Percentiles rank a stretch among this genome's conserved stretches.
Evolutionary conservation across 2,113 vertebrate genomes (phyloP).

Genomic region (Cyanocitta stelleri): DNA sequence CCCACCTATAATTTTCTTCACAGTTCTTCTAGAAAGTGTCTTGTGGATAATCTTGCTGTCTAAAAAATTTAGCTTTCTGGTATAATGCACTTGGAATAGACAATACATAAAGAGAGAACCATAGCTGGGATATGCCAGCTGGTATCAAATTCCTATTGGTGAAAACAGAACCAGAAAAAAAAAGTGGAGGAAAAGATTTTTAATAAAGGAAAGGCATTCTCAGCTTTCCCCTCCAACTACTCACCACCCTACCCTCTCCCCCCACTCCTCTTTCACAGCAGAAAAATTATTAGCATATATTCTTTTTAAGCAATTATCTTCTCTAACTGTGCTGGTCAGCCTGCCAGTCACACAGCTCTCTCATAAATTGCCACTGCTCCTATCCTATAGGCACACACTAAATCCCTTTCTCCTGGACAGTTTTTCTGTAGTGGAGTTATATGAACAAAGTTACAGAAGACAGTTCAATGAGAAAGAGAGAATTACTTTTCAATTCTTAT

Average conservation of each 20-base stretch:
- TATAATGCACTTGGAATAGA: neutral
- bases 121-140: neutral
- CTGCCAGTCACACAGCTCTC: neutral
- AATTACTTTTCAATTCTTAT: slow-evolving; percentile 2
- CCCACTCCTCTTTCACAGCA: rapidly evolving
- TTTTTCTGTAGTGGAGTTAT: neutral
- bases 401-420: neutral
- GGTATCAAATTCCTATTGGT: neutral
- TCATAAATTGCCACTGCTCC: neutral
- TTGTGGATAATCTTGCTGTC: neutral
- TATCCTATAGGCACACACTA: neutral
- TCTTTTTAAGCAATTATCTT: neutral
- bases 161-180: neutral
- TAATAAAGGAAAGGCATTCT: neutral
- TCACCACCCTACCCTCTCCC: rapidly evolving
- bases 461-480: neutral
- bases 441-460: neutral
- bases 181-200: neutral
- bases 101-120: neutral
- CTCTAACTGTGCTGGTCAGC: neutral
- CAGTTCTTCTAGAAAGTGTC: neutral
- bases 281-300: neutral
- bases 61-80: neutral
- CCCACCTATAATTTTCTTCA: neutral
- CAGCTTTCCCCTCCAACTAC: neutral